These are phyloP conservation scores for Acrocephalus kingi DNA, from an alignment of 2,113 vertebrate genomes.

Conservation along the genomic window DNA sequence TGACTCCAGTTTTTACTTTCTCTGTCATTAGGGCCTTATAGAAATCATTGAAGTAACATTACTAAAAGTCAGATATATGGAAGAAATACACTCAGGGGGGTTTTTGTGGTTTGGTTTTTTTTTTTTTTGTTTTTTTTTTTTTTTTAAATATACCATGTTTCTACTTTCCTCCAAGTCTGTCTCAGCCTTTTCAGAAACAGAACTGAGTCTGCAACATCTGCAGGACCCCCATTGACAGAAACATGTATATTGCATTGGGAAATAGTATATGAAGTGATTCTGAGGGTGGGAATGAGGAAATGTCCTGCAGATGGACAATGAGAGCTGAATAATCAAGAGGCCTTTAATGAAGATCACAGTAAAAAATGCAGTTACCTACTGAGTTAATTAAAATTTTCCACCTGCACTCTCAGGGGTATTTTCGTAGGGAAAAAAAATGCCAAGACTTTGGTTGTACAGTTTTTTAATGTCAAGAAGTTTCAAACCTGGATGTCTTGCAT, in stretches of 20 bases:
- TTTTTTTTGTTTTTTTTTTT: neutral
- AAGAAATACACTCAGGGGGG: neutral
- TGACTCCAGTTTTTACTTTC: neutral
- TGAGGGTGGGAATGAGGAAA: neutral
- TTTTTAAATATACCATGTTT: neutral
- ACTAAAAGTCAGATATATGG: neutral
- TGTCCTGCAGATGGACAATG: neutral
- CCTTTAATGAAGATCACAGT: neutral
- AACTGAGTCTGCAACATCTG: neutral
- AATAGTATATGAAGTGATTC: neutral
- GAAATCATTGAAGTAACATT: neutral
- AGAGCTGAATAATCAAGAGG: neutral
- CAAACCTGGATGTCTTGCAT: neutral
- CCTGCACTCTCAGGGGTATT: neutral
- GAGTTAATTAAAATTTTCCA: conserved; percentile 51
- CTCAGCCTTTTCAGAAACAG: neutral
- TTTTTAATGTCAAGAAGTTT: neutral
- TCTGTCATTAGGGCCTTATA: neutral
- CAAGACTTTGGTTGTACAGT: neutral
- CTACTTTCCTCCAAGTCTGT: neutral
- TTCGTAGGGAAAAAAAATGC: neutral
- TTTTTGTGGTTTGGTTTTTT: too few species aligned
- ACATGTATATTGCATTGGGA: neutral
- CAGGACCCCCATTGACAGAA: neutral
- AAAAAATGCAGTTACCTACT: neutral